Evolutionary conservation across 1,140 invertebrate genomes (phyloP).

Genomic region (Zaprionus gabonicus): DNA sequence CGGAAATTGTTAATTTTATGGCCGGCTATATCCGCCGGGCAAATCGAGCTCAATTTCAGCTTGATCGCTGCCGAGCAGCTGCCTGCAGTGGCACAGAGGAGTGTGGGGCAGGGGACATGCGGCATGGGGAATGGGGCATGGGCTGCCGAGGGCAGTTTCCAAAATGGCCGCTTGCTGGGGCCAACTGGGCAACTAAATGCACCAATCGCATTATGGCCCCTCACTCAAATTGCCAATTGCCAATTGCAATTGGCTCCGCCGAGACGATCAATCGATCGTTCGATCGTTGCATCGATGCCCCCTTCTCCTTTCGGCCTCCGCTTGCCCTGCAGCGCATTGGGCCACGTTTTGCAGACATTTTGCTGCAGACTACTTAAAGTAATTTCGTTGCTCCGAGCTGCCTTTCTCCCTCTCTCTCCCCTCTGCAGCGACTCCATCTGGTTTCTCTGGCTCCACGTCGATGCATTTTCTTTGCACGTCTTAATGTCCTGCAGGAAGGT

Average conservation of each 20-base stretch:
- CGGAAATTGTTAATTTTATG: slow-evolving; percentile 82
- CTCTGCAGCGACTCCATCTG: not conserved
- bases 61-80: slow-evolving; percentile 16
- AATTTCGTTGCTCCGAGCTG: slow-evolving; percentile 29
- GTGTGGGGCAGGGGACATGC: not conserved
- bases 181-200: slow-evolving; percentile 67
- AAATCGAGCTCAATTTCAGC: slow-evolving; percentile 12
- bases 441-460: slow-evolving; percentile 41
- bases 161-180: slow-evolving; percentile 67
- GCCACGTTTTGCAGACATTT: slow-evolving; percentile 79
- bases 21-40: slow-evolving; percentile 64
- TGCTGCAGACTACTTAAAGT: slow-evolving; percentile 52
- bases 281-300: slow-evolving; percentile 11
- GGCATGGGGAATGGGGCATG: slow-evolving; percentile 2
- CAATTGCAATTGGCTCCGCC: slow-evolving; percentile 56
- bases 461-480: slow-evolving; percentile 74
- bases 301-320: not conserved
- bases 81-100: not conserved
- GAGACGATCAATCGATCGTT: slow-evolving; percentile 34
- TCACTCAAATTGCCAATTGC: slow-evolving; percentile 56
- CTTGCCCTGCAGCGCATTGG: slow-evolving; percentile 57
- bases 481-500: slow-evolving; percentile 17
- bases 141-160: slow-evolving; percentile 44
- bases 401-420: not conserved
- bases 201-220: slow-evolving; percentile 79